These are phyloP conservation scores for Calyptomena viridis DNA, from an alignment of 2,113 vertebrate species.

Conservation along the genomic window DNA sequence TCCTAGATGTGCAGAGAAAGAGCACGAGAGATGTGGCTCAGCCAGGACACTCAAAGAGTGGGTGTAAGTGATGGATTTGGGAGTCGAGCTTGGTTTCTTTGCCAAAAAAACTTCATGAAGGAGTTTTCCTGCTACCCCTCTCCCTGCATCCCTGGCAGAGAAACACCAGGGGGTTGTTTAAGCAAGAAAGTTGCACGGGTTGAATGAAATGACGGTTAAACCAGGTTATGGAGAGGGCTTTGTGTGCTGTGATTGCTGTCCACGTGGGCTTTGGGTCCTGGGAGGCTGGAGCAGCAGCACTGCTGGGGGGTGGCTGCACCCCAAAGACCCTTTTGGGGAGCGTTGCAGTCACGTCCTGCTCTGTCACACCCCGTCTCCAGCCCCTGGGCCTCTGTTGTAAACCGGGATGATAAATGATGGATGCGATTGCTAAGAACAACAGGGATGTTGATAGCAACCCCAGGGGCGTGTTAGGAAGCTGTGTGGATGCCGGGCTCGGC, in stretches of 20 bases:
- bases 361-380: neutral
- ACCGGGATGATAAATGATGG: neutral
- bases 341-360: fast-evolving
- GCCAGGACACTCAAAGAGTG: neutral
- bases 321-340: neutral
- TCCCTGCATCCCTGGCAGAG: neutral
- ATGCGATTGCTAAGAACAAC: neutral
- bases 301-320: neutral
- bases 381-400: neutral
- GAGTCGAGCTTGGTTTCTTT: fast-evolving
- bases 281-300: too few relatives aligned
- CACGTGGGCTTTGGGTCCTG: neutral
- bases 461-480: conserved; percentile 21
- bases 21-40: neutral
- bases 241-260: fast-evolving
- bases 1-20: neutral
- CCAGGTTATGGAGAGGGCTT: fast-evolving
- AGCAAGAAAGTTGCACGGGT: fast-evolving
- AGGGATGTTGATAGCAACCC: conserved; percentile 45
- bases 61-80: neutral
- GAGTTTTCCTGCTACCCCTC: neutral
- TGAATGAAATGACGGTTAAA: too few relatives aligned
- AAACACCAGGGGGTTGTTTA: fast-evolving
- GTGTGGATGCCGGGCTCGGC: neutral
- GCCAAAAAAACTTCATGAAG: fast-evolving